Base-by-base conservation (phyloP, 2,797 vertebrate species). In the Morelia viridis region DNA sequence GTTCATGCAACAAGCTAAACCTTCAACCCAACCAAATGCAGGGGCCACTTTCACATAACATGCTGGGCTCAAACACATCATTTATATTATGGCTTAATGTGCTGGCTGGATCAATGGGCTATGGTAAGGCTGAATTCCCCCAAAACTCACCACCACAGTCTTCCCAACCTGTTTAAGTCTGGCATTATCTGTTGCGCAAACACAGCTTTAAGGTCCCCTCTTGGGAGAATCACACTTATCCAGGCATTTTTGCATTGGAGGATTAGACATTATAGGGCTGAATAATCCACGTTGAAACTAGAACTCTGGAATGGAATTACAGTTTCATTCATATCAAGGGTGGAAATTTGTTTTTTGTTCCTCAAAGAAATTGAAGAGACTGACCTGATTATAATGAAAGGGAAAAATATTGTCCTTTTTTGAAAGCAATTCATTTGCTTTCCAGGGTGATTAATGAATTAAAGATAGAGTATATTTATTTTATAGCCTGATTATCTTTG, bases 371-470 rank as follows among this genome's bases (percentile, higher is more conserved):
- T 93, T 92, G 94, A 94, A 90, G 94, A 94, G 88, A 94, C 90
- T 46, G 26, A 94, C 90, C 84, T 26, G 92, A 92, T 96, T 96
- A 94, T 96, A 96, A 31, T 89, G n/a, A 31, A 50, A 31, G 28
- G 1, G 26, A 93, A 93, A 90, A 91, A 95, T 96, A 97, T 96
- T 97, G 97, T 97, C 95, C 96, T 94, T 96, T 96, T 94, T 91
- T 57, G 85, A 88, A 60, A 95, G 95, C 95, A 95, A 96, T 97
- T 97, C 92, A 96, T 97, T 98, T 96, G 96, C 96, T 96, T 97
- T 96, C 94, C 3, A 76, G 93, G 94, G 96, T 97, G 97, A 97
- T 98, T 97, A 97, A 97, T 97, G 96, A 96, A 97, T 97, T 98
- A 97, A 97, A 96, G 96, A 96, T 97, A 95, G 93, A 96, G 96